Evolutionary conservation across 2,797 vertebrate species (phyloP).

Genomic region (Rhinophrynus dorsalis): DNA sequence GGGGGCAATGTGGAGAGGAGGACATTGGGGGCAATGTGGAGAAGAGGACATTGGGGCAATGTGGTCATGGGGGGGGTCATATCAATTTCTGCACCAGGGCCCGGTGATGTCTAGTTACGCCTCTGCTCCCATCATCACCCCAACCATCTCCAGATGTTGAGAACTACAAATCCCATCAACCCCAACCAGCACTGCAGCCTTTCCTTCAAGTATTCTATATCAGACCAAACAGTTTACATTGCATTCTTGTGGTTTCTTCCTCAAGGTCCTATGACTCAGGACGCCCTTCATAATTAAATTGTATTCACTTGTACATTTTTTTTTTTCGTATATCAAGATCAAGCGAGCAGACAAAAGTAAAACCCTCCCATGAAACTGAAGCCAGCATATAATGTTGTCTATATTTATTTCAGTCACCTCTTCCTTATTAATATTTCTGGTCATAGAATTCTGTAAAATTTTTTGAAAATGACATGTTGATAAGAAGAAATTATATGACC

Average conservation of each 20-base stretch:
- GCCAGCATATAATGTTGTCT: neutral
- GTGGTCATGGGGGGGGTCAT: too few relatives aligned
- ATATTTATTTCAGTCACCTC: constrained; percentile 2
- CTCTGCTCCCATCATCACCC: too few relatives aligned
- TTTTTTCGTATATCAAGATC: neutral
- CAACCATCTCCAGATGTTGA: too few relatives aligned
- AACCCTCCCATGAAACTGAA: too few relatives aligned
- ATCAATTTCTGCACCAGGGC: too few relatives aligned
- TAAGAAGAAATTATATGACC: neutral
- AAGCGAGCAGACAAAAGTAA: neutral
- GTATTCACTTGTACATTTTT: neutral
- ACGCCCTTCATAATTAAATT: neutral
- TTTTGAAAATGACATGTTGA: constrained; percentile 16
- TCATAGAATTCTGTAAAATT: neutral
- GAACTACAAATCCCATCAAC: too few relatives aligned
- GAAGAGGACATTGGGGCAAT: too few relatives aligned
- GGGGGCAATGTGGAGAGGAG: too few relatives aligned
- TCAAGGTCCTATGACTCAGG: neutral
- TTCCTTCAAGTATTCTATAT: neutral
- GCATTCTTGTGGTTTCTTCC: neutral
- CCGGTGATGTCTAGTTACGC: too few relatives aligned
- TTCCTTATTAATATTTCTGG: constrained; percentile 11
- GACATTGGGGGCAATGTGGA: too few relatives aligned
- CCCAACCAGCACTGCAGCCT: neutral
- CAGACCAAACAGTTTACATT: neutral